Base-by-base conservation (phyloP, 2,113 vertebrate genomes). In the Osmerus eperlanus region DNA sequence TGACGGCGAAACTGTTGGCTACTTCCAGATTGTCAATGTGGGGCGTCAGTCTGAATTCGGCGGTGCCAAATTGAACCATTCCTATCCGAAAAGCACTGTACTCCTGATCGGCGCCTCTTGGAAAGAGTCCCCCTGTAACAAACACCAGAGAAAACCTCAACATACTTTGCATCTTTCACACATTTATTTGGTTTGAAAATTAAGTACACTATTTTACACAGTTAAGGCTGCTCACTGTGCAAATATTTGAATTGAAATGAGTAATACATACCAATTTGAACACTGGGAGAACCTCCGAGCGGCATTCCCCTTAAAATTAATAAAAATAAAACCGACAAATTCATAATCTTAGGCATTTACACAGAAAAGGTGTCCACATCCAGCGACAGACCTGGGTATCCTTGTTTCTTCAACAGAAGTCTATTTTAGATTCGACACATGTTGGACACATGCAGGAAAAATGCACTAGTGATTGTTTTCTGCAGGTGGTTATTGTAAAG, bases 21-120 rank as follows among this genome's bases (percentile, higher is more conserved):
- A 98, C 96, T 91, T 99, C 97, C 93, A 99, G 91, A 90, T 98
- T 99, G 91, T 99, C 97, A 87, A 99, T 98, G 86, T 99, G 96
- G 65, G 97, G 96, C 80, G 96, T 96, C 85, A 99, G 89, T 85
- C 97, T 93, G 92, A 98, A 97, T 90, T 97, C 95, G 76, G 94
- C 90, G 85, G 95, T 96, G 91, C 94, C 95, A 85, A 95, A 97
- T 87, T 96, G 95, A 90, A 97, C 94, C 96, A 99, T 97, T 65
- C 96, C 97, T 91, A 99, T 94, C 84, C 97, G 95, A 89, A 99
- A 99, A 61, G 97, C 97, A 91, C 96, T 98, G 96, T 99, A 98
- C 91, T 99, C 97, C 92, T 99, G 97, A 87, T 99, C 96, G 36
- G 96, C 96, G 78, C 96, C 96, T 90, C 97, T 94, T 74, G 96